A percentile compares a stretch with the other conserved stretches of the same genome.
Conservation (phyloP, 2,888 invertebrate species). For the Terebella lapidaria region DNA sequence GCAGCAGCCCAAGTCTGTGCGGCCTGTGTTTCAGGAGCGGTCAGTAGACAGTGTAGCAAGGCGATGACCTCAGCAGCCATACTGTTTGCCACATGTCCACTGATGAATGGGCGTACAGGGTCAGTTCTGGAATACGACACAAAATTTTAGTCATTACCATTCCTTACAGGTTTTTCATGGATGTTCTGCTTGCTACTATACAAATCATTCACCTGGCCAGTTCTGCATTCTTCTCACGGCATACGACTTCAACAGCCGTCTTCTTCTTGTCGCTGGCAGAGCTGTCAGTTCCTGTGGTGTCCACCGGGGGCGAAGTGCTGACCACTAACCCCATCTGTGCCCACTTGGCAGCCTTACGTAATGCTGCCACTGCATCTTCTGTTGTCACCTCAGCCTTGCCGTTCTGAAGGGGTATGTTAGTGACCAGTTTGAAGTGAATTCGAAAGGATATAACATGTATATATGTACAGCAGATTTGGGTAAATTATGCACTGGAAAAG, state of each 20-base stretch:
- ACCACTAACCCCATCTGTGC: slow-evolving; percentile 51
- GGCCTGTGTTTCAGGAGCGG: slow-evolving; percentile 37
- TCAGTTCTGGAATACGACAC: slow-evolving; percentile 36
- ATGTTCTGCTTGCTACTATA: too few relatives aligned
- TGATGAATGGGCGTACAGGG: slow-evolving; percentile 51
- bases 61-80: slow-evolving; percentile 53
- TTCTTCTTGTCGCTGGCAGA: slow-evolving; percentile 43
- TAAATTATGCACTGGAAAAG: too few relatives aligned
- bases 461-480: too few relatives aligned
- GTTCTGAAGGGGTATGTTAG: slow-evolving; percentile 28
- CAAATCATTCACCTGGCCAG: slow-evolving; percentile 37
- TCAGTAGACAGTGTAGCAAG: slow-evolving; percentile 47
- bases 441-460: too few relatives aligned
- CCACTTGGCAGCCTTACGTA: slow-evolving; percentile 50
- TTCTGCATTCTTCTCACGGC: slow-evolving; percentile 51
- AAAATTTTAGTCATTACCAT: too few relatives aligned
- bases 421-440: neutral
- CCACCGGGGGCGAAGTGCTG: slow-evolving; percentile 47
- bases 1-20: slow-evolving; percentile 49
- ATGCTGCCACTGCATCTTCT: slow-evolving; percentile 48
- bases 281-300: slow-evolving; percentile 26
- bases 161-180: too few relatives aligned
- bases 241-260: slow-evolving; percentile 43
- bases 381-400: slow-evolving; percentile 49
- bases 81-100: slow-evolving; percentile 53